Percentiles rank a stretch among this genome's conserved stretches.
Conservation (phyloP, 2,113 vertebrate species). For the Oenanthe oenanthe region DNA sequence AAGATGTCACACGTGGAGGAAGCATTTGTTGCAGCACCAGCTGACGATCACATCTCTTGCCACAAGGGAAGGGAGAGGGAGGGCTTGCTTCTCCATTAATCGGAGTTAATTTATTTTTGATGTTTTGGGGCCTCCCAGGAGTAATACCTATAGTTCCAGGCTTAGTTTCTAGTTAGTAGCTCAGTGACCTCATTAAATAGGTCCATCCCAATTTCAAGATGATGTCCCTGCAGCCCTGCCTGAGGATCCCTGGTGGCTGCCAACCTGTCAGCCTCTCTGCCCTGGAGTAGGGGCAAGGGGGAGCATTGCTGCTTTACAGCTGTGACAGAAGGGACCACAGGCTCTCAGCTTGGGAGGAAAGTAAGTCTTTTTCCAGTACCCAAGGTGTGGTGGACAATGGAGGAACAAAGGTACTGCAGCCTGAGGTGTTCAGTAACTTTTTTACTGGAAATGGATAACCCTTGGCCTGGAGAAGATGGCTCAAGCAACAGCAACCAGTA, state of each 20-base stretch:
- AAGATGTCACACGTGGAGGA: not conserved
- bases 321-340: not conserved
- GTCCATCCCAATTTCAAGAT: slow-evolving; percentile 34
- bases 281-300: not conserved
- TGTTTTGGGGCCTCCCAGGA: slow-evolving; percentile 53
- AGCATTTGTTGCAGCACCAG: not conserved
- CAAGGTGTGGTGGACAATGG: not conserved
- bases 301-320: not conserved
- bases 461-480: not conserved
- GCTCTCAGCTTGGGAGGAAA: not conserved
- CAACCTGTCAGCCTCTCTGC: not conserved
- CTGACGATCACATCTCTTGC: not conserved
- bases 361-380: not conserved
- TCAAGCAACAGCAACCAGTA: not conserved
- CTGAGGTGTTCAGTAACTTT: not conserved
- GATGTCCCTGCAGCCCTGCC: not conserved
- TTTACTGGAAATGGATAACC: not conserved
- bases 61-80: not conserved
- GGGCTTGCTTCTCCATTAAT: slow-evolving; percentile 24
- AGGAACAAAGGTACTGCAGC: not conserved
- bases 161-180: slow-evolving; percentile 45
- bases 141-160: slow-evolving; percentile 44
- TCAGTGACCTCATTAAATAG: slow-evolving; percentile 58
- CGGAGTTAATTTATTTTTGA: slow-evolving; percentile 54
- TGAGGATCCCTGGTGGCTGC: not conserved